Evolutionary conservation across 2,797 vertebrate species (phyloP), one percentile per base, ranked within the genome.

Genomic region (Salarias fasciatus): DNA sequence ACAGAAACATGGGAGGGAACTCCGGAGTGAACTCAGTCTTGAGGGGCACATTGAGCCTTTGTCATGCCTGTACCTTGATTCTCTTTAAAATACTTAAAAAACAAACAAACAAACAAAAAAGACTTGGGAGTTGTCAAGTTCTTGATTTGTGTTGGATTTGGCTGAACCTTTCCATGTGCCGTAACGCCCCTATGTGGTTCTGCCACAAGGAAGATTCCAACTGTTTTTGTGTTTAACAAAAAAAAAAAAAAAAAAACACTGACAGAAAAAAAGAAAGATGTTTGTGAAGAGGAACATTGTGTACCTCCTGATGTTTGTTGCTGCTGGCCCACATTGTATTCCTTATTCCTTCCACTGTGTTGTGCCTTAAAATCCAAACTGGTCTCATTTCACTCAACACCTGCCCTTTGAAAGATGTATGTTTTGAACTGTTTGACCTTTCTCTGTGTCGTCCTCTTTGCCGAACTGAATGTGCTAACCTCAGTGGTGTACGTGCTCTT

Each of bases 401-500:
- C 71, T 79, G 63, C 61, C 63, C 62, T 81, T 63, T 80, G 50
- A 84, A 83, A 85, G 83, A 76, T 76, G 65, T 81, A 52, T 65
- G 68, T 85, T 76, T 54, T 72, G 31, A 80, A 76, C 42, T 81
- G 76, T 85, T 78, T 80, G 63, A 78, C 69, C 71, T 75, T 62
- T 84, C 62, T 73, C 6, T 72, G 78, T 84, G 75, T 82, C 24
- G 66, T 74, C 67, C 45, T 72, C 72, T 74, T 41, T 47, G 10
- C 75, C 71, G 64, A 79, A 63, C 8, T 70, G 51, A 79, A 53
- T 78, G 83, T 82, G 73, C 82, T 85, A 81, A 89, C 79, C 62
- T 79, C 60, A 83, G 30, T 75, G 78, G 73, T 71, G 79, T 85
- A 61, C 59, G 73, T 86, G 72, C 70, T 85, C 84, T 79, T 80